Conservation (phyloP, 1,140 invertebrate genomes). For the Schlechtendalia chinensis region DNA sequence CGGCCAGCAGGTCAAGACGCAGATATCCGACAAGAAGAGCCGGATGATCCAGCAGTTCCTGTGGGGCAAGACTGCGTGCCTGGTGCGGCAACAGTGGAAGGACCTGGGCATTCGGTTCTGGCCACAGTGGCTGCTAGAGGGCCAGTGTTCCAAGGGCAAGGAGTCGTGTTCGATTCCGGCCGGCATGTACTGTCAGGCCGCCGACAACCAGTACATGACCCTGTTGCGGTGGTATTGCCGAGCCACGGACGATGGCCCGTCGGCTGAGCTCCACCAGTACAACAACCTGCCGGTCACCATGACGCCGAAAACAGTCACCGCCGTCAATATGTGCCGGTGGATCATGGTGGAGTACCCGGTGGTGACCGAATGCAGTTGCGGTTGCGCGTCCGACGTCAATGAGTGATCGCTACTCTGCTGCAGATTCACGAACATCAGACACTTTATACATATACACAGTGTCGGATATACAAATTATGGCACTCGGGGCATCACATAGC, state of each 20-base stretch:
- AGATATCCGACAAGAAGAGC: slow-evolving; percentile 56
- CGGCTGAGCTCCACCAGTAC: neutral
- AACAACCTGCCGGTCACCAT: slow-evolving; percentile 22
- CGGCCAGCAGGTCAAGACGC: slow-evolving; percentile 56
- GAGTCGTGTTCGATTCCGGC: slow-evolving; percentile 63
- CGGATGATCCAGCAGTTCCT: slow-evolving; percentile 61
- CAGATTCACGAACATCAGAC: too few relatives aligned
- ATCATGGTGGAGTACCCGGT: slow-evolving; percentile 59
- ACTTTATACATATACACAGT: too few relatives aligned
- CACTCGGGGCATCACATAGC: too few relatives aligned
- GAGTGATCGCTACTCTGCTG: too few relatives aligned
- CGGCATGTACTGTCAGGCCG: slow-evolving; percentile 61
- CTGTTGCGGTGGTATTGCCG: slow-evolving; percentile 55
- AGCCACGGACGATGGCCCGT: neutral
- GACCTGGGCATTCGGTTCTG: slow-evolving; percentile 63
- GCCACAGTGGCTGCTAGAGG: slow-evolving; percentile 63
- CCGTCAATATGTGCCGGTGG: slow-evolving; percentile 57
- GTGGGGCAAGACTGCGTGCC: slow-evolving; percentile 63
- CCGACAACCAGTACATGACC: slow-evolving; percentile 56
- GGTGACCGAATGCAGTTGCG: slow-evolving; percentile 60
- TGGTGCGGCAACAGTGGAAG: slow-evolving; percentile 61
- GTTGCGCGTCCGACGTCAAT: slow-evolving; percentile 53
- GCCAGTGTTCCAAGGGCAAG: slow-evolving; percentile 57
- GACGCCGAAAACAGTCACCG: slow-evolving; percentile 38
- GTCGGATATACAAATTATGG: too few relatives aligned